Evolutionary conservation across 2,113 vertebrate genomes (phyloP), one percentile per base, ranked within the genome.

Genomic region (Monarcha castaneiventris): DNA sequence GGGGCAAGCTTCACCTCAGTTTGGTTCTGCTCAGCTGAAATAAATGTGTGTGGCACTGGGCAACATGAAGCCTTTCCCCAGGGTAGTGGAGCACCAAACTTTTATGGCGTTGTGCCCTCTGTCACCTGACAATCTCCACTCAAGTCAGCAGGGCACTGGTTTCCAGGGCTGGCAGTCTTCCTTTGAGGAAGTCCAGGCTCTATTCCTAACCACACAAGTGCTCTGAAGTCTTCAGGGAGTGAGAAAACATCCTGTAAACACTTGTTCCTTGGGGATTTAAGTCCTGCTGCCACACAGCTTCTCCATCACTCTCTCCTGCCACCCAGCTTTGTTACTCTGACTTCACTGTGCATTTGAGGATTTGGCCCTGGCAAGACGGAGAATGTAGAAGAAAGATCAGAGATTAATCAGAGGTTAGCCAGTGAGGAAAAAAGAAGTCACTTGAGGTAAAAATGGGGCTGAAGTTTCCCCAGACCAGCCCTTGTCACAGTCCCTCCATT

Each of bases 41-140:
- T 43, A 43, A 11, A 81, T 33, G 20, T 3, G 0, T 11, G 29
- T 7, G 18, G 27, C n/a, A 25, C 1, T 7, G 52, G 6, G 27
- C 6, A 32, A 27, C 6, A 9, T 6, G 3, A 81, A 81, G 48
- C 22, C 26, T 58, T 78, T n/a, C 54, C 46, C n/a, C 62, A 48
- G 18, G 41, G 11, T 7, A 85, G 16, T 1, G 20, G 13, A 21
- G 16, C 37, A 79, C 46, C 32, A 27, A 6, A 54, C 6, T n/a
- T 77, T 49, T 27, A 55, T 55, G 18, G 13, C 0, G 0, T 32
- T 66, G 13, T 41, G 30, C 43, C 32, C 16, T 85, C 46, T 91
- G 32, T 33, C 55, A 81, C 9, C 32, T 35, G 27, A 51, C 10
- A 67, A 37, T 29, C 52, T 67, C 29, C 61, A 37, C 35, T 41